A percentile compares a stretch with the other conserved stretches of the same genome.
These are phyloP conservation scores for Centropyge bicolor DNA, from an alignment of 2,797 vertebrate species.

Conservation along the genomic window DNA sequence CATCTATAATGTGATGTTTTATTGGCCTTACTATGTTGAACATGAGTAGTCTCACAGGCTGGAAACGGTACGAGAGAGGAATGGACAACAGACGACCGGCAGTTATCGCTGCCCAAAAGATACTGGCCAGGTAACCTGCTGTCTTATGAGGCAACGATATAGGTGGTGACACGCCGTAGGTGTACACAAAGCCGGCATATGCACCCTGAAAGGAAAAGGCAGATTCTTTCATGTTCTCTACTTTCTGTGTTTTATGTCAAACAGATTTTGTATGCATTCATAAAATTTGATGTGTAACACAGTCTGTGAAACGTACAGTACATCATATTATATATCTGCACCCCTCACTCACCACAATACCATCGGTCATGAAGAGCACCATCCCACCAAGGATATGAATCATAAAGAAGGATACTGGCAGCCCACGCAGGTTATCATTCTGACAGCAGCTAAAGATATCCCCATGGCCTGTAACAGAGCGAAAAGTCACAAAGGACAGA, in stretches of 20 bases:
- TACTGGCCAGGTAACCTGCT: constrained; percentile 95
- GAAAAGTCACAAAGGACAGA: constrained; percentile 59
- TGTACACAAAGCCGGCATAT: constrained; percentile 95
- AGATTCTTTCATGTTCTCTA: background rate
- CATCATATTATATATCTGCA: constrained; percentile 46
- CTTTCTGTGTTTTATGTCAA: constrained; percentile 18
- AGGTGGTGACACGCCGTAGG: constrained; percentile 91
- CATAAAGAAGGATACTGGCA: constrained; percentile 92
- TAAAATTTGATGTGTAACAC: constrained; percentile 39
- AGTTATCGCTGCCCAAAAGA: constrained; percentile 98
- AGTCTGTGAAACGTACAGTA: constrained; percentile 21
- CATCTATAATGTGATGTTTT: constrained; percentile 6
- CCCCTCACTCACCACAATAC: constrained; percentile 91
- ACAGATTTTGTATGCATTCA: constrained; percentile 18
- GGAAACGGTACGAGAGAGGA: constrained; percentile 91
- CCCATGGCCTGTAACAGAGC: constrained; percentile 85
- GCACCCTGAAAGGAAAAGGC: constrained; percentile 86
- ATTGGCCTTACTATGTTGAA: constrained; percentile 90
- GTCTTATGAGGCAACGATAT: constrained; percentile 89
- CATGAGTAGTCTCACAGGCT: constrained; percentile 91
- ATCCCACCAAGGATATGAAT: constrained; percentile 93
- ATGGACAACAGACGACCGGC: constrained; percentile 94
- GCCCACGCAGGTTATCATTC: constrained; percentile 88
- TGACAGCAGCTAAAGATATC: constrained; percentile 92
- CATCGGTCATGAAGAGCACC: constrained; percentile 97